Base-by-base conservation (phyloP, 2,888 invertebrate species). In the Cartodere bifasciata region DNA sequence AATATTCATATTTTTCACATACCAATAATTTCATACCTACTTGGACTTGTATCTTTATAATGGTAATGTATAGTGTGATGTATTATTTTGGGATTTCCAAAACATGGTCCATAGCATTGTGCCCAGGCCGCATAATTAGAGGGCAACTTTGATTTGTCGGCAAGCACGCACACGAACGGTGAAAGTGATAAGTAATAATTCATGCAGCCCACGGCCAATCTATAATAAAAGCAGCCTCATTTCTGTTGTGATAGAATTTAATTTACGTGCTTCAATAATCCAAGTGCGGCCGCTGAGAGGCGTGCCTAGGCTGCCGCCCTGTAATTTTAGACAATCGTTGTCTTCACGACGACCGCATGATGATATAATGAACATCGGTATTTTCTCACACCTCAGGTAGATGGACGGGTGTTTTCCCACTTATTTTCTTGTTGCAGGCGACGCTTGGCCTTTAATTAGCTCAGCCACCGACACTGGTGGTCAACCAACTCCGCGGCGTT, bases 271-370 rank as follows among this genome's bases (percentile, higher is more conserved):
- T 57, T 53, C 51, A 52, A 49, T 48, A 49, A 49, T 44, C 45
- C 39, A 40, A 36, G 38, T 45, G 20, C 20, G 35, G 37, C 42
- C 39, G 41, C 42, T 39, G 39, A 31, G 36, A 36, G 43, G 41
- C 45, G 58, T 56, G 49, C 46, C 41, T 46, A 43, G 42, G 44
- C 41, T 45, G 52, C 60, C 61, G 62, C 60, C 57, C 58, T 62
- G 57, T 62, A 61, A 62, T 62, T 58, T 59, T 44, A 52, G 53
- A 52, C 59, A 56, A 60, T 60, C 58, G 60, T 55, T 55, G 60
- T 59, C 57, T 59, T 58, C 58, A 55, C 52, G 56, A 56, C 52
- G 56, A 58, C 52, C 52, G 55, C 55, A 57, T 60, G 62, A 62
- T 59, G 60, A 60, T 62, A 59, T 61, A 60, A 61, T 58, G 60